A percentile compares a stretch with the other conserved stretches of the same genome.
Evolutionary conservation across 2,888 invertebrate species (phyloP).

Genomic region (Agrypnus murinus): DNA sequence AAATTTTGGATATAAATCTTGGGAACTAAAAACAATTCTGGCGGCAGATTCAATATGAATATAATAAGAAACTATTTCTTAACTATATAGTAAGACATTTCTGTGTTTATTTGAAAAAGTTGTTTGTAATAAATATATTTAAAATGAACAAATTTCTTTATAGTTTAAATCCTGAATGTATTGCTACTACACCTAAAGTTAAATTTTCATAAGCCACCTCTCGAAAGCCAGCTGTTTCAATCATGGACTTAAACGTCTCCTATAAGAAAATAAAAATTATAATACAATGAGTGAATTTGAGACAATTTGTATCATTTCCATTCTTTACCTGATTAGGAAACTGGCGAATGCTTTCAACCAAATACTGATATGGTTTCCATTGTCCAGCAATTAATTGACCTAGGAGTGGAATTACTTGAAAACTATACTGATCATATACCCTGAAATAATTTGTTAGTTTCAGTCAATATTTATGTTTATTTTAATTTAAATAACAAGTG

Average conservation of each 20-base stretch:
- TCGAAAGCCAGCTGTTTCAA: conserved; percentile 91
- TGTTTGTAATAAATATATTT: too few relatives aligned
- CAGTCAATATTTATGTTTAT: not conserved
- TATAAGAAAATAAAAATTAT: conserved; percentile 68
- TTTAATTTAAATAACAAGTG: too few relatives aligned
- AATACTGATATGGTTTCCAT: conserved; percentile 97
- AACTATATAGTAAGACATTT: too few relatives aligned
- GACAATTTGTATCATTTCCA: not conserved
- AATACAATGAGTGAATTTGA: not conserved
- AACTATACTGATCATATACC: conserved; percentile 96
- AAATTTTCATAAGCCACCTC: conserved; percentile 93
- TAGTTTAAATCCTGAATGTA: conserved; percentile 96
- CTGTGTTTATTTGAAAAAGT: too few relatives aligned
- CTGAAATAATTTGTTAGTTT: conserved; percentile 70
- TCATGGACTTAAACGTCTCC: conserved; percentile 91
- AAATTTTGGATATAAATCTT: too few relatives aligned
- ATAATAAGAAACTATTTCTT: too few relatives aligned
- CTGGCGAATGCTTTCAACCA: conserved; percentile 97
- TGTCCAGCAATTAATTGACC: conserved; percentile 95
- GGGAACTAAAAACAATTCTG: too few relatives aligned
- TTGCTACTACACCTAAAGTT: conserved; percentile 92
- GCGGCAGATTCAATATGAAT: too few relatives aligned
- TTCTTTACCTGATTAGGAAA: conserved; percentile 91
- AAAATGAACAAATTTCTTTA: conserved; percentile 65
- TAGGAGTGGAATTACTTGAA: conserved; percentile 97